Evolutionary conservation across 2,888 invertebrate genomes (phyloP).

Genomic region (Tiliacea citrago): DNA sequence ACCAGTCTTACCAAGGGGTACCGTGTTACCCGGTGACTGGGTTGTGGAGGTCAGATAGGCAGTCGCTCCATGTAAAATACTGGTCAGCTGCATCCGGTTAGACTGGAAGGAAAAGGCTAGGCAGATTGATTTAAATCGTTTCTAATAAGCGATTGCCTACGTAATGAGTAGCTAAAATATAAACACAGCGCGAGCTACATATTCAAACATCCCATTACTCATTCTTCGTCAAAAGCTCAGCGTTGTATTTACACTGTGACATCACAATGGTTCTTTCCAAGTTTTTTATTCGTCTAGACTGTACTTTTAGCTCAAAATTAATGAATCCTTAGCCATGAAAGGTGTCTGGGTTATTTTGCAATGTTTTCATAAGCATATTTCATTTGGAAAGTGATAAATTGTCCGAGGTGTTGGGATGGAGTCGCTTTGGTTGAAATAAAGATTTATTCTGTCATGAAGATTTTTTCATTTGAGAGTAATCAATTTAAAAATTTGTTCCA

Average conservation of each 20-base stretch:
- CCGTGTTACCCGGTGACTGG: neutral
- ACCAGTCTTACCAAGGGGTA: neutral
- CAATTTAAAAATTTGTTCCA: neutral
- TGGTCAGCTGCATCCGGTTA: too few species aligned
- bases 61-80: too few species aligned
- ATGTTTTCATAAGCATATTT: constrained; percentile 60
- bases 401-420: constrained; percentile 11
- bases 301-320: constrained; percentile 62
- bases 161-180: neutral
- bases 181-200: neutral
- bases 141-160: neutral
- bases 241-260: constrained; percentile 44
- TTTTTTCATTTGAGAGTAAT: neutral
- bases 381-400: constrained; percentile 57
- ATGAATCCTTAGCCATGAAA: constrained; percentile 57
- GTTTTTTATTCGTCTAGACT: constrained; percentile 66
- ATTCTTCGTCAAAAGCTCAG: constrained; percentile 35
- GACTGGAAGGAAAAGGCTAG: neutral
- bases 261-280: constrained; percentile 45
- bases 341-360: constrained; percentile 59
- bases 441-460: constrained; percentile 7
- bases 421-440: neutral
- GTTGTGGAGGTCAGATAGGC: too few species aligned
- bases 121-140: neutral
- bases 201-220: constrained; percentile 42